Conservation (phyloP, 37 sponge, comb jelly and placozoan species). For the Lycopodina hypogea region DNA sequence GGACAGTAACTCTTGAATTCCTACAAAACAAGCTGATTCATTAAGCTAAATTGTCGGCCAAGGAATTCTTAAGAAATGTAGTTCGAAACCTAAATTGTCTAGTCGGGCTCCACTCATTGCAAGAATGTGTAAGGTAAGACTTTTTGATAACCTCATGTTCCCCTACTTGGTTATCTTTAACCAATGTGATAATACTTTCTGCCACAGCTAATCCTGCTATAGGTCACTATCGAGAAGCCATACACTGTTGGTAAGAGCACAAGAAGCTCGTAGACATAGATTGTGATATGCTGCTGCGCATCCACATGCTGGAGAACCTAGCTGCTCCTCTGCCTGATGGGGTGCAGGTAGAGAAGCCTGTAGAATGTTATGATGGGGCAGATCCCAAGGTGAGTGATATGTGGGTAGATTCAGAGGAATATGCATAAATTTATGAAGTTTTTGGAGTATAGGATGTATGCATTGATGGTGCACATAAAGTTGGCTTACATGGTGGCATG, state of each 20-base stretch:
- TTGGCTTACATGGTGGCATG: too few relatives aligned
- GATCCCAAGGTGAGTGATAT: too few relatives aligned
- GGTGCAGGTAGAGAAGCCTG: too few relatives aligned
- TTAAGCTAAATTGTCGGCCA: constrained; percentile 52
- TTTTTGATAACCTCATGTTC: too few relatives aligned
- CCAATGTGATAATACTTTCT: not conserved
- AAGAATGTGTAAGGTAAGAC: constrained; percentile 30
- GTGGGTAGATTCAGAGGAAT: too few relatives aligned
- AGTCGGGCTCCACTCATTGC: constrained; percentile 48
- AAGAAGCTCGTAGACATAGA: constrained; percentile 28
- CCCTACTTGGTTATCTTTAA: not conserved
- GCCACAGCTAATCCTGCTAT: constrained; percentile 39
- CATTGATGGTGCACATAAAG: too few relatives aligned
- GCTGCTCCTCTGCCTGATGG: constrained; percentile 28
- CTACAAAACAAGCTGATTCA: constrained; percentile 57
- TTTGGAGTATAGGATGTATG: too few relatives aligned
- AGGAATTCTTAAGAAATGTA: constrained; percentile 51
- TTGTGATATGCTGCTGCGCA: constrained; percentile 64
- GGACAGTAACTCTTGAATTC: constrained; percentile 65
- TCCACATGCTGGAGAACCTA: constrained; percentile 84
- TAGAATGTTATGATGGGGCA: too few relatives aligned
- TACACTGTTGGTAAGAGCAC: constrained; percentile 60
- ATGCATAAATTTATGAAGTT: constrained; percentile 16
- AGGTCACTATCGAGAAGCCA: constrained; percentile 61
- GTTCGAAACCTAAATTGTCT: constrained; percentile 74